These are phyloP conservation scores for Phylloscopus collybita DNA, from an alignment of 2,797 vertebrate species.

Conservation along the genomic window DNA sequence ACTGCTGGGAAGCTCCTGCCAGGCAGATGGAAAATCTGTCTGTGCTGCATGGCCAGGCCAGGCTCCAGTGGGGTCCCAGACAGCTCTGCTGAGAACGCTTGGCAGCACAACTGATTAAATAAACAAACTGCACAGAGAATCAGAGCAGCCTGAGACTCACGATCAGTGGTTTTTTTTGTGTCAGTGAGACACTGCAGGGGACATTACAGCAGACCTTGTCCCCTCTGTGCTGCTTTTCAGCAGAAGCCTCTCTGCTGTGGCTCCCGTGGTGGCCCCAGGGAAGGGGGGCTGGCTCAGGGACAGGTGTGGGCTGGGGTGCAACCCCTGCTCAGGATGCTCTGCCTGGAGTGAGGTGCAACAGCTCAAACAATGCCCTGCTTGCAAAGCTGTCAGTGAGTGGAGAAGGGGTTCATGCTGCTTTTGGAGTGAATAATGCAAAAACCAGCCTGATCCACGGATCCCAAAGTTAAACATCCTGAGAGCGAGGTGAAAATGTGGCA, in stretches of 20 bases:
- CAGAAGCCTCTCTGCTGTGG: neutral
- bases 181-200: neutral
- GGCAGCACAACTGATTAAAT: conserved; percentile 10
- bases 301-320: neutral
- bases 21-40: conserved; percentile 25
- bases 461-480: neutral
- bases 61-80: neutral
- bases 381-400: neutral
- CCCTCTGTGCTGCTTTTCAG: neutral
- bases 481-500: neutral
- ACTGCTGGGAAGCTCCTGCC: neutral
- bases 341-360: neutral
- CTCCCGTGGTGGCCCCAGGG: fast-evolving
- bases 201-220: neutral
- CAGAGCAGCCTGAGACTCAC: neutral
- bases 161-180: neutral
- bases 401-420: neutral
- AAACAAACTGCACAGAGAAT: neutral
- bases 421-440: neutral
- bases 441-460: neutral
- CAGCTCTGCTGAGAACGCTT: conserved; percentile 8
- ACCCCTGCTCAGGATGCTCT: neutral
- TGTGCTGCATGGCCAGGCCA: neutral
- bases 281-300: neutral
- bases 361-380: neutral